Percentiles rank a stretch among this genome's conserved stretches.
phyloP scores from a whole-genome alignment of 2,113 vertebrate genomes.

The Hemiprocne comata region DNA sequence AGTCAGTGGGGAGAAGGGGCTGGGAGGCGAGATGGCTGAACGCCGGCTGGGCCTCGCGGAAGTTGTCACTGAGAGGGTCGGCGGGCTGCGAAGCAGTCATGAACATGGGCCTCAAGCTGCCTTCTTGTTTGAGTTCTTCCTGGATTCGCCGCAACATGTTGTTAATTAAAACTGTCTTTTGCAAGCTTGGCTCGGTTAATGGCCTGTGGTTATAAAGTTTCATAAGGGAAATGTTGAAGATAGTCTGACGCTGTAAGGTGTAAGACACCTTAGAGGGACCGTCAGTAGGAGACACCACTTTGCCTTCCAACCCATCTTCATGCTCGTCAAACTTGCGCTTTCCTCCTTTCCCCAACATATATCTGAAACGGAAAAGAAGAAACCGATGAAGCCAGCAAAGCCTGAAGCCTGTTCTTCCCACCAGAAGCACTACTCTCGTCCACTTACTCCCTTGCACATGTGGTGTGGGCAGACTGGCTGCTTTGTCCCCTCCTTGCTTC shows the following conservation, averaged over 20 bases:
- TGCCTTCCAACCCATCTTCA: constrained; percentile 99
- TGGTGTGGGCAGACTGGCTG: rapidly evolving
- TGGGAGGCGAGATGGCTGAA: constrained; percentile 76
- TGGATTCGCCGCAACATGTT: constrained; percentile 98
- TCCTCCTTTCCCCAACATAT: constrained; percentile 99
- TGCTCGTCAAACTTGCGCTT: constrained; percentile 99
- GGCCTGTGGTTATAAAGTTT: constrained; percentile 96
- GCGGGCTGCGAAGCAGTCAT: constrained; percentile 84
- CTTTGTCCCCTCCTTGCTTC: not conserved
- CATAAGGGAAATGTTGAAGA: constrained; percentile 99
- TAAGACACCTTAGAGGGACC: constrained; percentile 96
- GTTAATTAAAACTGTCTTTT: constrained; percentile 97
- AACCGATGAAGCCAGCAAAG: not conserved
- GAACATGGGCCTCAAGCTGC: constrained; percentile 87
- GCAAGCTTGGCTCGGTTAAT: constrained; percentile 91
- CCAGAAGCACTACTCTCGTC: not conserved
- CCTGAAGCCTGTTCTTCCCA: not conserved
- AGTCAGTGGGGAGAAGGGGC: constrained; percentile 69
- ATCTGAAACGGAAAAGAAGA: constrained; percentile 82
- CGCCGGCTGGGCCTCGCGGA: constrained; percentile 85
- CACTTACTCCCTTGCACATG: not conserved
- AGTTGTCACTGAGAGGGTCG: constrained; percentile 85
- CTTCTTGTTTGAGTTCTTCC: constrained; percentile 95
- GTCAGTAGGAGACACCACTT: constrained; percentile 86
- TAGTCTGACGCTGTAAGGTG: constrained; percentile 98